Evolutionary conservation across 2,888 invertebrate genomes (phyloP).

Genomic region (Phyllotreta striolata): DNA sequence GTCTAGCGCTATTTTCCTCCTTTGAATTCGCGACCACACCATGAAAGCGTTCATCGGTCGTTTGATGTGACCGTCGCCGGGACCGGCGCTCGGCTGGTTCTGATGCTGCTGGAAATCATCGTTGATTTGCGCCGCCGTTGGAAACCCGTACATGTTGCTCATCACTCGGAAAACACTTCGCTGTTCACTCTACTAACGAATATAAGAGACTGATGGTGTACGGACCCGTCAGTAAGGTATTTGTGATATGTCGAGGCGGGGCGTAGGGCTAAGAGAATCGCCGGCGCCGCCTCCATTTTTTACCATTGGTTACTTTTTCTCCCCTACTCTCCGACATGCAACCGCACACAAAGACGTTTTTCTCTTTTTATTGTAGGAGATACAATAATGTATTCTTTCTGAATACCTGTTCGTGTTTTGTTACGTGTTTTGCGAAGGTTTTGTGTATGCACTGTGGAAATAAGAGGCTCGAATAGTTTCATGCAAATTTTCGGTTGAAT

Average conservation of each 20-base stretch:
- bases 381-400: conserved; percentile 48
- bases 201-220: conserved; percentile 50
- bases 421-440: conserved; percentile 43
- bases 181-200: conserved; percentile 44
- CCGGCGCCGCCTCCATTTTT: conserved; percentile 55
- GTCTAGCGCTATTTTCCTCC: conserved; percentile 91
- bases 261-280: conserved; percentile 49
- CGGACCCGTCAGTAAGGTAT: conserved; percentile 47
- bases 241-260: conserved; percentile 48
- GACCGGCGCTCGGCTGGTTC: conserved; percentile 38
- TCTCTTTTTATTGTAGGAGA: conserved; percentile 43
- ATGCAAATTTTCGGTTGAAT: conserved; percentile 30
- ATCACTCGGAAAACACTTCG: conserved; percentile 43
- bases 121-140: conserved; percentile 51
- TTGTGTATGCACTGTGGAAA: conserved; percentile 34
- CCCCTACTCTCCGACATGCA: conserved; percentile 45
- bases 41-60: conserved; percentile 98
- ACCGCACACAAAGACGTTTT: conserved; percentile 47
- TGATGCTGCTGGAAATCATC: conserved; percentile 52
- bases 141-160: conserved; percentile 54
- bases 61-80: conserved; percentile 82
- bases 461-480: conserved; percentile 35
- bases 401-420: conserved; percentile 51
- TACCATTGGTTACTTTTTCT: conserved; percentile 54
- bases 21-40: conserved; percentile 94